phyloP scores from a whole-genome alignment of 2,113 vertebrate species.

The Pantherophis guttatus region DNA sequence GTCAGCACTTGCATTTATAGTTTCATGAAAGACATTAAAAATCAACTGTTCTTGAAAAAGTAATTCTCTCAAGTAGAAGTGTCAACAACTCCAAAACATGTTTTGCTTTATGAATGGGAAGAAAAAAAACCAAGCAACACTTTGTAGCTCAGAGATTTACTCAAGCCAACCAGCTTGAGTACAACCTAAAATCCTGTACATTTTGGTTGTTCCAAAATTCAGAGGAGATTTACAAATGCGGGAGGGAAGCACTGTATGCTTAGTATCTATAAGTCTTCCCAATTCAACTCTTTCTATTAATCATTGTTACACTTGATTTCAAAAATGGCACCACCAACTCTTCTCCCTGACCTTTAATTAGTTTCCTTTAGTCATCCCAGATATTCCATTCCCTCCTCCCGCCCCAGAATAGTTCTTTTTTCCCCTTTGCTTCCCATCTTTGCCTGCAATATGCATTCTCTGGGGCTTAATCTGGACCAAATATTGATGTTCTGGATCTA shows the following conservation, averaged over 20 bases:
- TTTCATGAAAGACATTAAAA: slow-evolving; percentile 14
- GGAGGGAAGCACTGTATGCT: background rate
- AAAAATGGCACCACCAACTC: background rate
- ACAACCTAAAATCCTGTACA: background rate
- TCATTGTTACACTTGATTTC: background rate
- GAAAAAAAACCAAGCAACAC: background rate
- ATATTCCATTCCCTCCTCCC: background rate
- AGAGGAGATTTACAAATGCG: too few species aligned
- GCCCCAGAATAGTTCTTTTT: background rate
- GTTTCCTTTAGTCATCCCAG: background rate
- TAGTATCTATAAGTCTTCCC: background rate
- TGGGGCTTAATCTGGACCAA: background rate
- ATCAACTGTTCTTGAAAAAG: slow-evolving; percentile 30
- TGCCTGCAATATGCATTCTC: background rate
- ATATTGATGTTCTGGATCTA: background rate
- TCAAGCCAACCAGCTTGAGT: background rate
- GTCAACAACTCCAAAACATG: background rate
- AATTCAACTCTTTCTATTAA: background rate
- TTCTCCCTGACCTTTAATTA: background rate
- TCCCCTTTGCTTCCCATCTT: background rate
- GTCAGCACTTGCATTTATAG: background rate
- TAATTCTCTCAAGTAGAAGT: background rate
- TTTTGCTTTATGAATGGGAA: background rate
- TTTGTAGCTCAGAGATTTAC: background rate
- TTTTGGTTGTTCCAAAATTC: background rate